phyloP scores from a whole-genome alignment of 2,113 vertebrate species.

The Sapajus apella region DNA sequence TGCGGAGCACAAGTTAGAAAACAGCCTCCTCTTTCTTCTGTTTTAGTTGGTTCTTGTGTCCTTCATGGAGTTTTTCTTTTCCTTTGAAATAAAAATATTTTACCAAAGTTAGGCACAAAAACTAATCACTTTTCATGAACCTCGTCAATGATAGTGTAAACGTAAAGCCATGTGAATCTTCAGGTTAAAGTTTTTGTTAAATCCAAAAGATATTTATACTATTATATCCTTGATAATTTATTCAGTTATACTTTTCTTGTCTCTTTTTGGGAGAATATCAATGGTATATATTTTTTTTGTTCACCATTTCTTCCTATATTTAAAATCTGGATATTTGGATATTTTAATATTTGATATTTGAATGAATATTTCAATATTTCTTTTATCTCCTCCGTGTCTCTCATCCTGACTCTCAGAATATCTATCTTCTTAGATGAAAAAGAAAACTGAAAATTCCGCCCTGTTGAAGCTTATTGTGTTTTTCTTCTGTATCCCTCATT shows the following conservation, averaged over 20 bases:
- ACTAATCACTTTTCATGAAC: neutral
- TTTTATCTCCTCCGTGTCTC: neutral
- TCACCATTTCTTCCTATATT: neutral
- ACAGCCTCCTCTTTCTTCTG: neutral
- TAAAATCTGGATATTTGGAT: neutral
- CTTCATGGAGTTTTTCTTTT: neutral
- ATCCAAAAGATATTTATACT: neutral
- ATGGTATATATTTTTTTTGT: neutral
- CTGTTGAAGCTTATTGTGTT: neutral
- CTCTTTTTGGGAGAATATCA: neutral
- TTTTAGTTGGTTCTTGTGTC: neutral
- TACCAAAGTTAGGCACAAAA: neutral
- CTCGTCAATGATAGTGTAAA: neutral
- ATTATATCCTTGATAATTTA: neutral
- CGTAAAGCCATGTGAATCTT: neutral
- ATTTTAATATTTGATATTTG: neutral
- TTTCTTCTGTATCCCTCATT: neutral
- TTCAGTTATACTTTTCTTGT: neutral
- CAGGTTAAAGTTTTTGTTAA: neutral
- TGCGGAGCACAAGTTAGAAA: neutral
- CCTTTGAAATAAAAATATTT: slow-evolving; percentile 36
- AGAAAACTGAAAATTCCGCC: neutral
- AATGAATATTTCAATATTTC: neutral
- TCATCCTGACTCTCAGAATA: neutral
- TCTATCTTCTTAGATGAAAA: neutral